A percentile compares a stretch with the other conserved stretches of the same genome.
Evolutionary conservation across 2,797 vertebrate species (phyloP).

Genomic region (Coregonus sp.): DNA sequence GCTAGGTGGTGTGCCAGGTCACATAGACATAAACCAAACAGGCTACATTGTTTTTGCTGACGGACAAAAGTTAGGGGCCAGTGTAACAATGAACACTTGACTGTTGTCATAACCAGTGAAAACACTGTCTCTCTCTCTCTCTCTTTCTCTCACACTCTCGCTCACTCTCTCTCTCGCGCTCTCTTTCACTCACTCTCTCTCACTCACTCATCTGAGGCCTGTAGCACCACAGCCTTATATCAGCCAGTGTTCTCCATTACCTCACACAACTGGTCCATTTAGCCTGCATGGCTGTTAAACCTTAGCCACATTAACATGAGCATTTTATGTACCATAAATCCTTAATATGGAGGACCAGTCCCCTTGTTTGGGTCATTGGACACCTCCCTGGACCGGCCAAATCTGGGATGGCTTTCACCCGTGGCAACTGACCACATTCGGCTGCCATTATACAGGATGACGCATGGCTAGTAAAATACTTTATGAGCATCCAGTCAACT

Average conservation of each 20-base stretch:
- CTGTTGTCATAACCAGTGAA: conserved; percentile 66
- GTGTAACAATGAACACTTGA: conserved; percentile 51
- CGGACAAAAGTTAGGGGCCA: conserved; percentile 44
- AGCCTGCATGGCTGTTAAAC: conserved; percentile 21
- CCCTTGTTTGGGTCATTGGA: conserved; percentile 8
- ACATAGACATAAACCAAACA: conserved; percentile 54
- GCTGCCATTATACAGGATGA: conserved; percentile 17
- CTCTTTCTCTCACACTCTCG: background rate
- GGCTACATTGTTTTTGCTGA: conserved; percentile 57
- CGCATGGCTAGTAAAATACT: conserved; percentile 46
- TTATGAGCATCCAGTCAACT: conserved; percentile 42
- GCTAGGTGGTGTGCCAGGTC: conserved; percentile 9
- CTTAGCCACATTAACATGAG: conserved; percentile 12
- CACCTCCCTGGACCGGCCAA: background rate
- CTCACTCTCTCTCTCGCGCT: background rate
- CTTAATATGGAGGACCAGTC: background rate
- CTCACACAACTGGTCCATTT: conserved; percentile 2
- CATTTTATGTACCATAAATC: conserved; percentile 12
- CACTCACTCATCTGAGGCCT: conserved; percentile 1
- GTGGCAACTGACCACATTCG: background rate
- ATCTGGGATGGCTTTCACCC: background rate
- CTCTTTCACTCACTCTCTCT: background rate
- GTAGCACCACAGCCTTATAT: conserved; percentile 14
- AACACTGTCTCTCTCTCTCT: conserved; percentile 43
- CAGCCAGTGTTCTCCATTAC: conserved; percentile 6